Evolutionary conservation across 2,113 vertebrate genomes (phyloP), one percentile per base, ranked within the genome.

Genomic region (Dunckerocampus dactyliophorus): DNA sequence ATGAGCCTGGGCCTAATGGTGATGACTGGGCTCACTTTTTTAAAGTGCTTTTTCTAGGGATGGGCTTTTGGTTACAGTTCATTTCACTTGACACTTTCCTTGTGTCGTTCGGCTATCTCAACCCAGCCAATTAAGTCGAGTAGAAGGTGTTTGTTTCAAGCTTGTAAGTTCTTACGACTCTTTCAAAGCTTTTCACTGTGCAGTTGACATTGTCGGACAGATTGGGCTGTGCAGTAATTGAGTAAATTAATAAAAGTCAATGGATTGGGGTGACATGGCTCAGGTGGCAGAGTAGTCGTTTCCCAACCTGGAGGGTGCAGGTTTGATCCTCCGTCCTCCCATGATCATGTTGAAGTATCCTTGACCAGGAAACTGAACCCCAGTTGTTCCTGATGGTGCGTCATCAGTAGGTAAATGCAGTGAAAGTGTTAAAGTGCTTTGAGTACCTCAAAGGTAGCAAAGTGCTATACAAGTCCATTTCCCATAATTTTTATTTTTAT

Each of bases 21-120:
- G 87, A 88, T 85, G 86, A 85, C 84, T 87, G 67, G 76, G 66
- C 81, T 58, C 61, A 63, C 85, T 80, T 84, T 80, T 89, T 80
- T 80, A 76, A 72, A 75, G 64, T 77, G 71, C 82, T 84, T 75
- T 72, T 71, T 76, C 76, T 78, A 87, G 85, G 84, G 82, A 88
- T 86, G 84, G 83, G 84, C 82, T 87, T 68, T 76, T 28, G 80
- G 87, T 85, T 80, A 86, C 86, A 86, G 77, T 87, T 90, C 89
- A 90, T 90, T 90, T 88, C 85, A 83, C 81, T 71, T 67, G 72
- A 75, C 77, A 79, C 80, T 77, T 80, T 75, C 71, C 67, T 64
- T 62, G 13, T 47, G 74, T 77, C 71, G 68, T 76, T 75, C 72
- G 34, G 63, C 77, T 82, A 82, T 81, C 74, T 76, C 74, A 64